phyloP scores from a whole-genome alignment of 2,888 invertebrate genomes.

The Cantharis flavilabris region DNA sequence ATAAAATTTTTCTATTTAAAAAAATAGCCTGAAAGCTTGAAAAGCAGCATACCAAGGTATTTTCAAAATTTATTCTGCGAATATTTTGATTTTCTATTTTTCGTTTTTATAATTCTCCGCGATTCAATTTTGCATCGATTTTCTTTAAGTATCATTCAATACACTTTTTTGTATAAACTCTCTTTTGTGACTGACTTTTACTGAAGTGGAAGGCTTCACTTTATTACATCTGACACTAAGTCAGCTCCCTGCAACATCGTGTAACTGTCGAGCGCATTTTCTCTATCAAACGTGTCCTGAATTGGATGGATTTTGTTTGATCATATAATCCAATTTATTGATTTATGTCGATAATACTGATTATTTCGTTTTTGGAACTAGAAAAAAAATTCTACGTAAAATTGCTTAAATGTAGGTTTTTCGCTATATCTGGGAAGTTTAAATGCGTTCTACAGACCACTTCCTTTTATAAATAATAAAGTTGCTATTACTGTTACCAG shows the following conservation, averaged over 20 bases:
- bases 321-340: conserved; percentile 28
- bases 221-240: conserved; percentile 42
- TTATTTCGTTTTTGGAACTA: background rate
- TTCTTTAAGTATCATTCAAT: conserved; percentile 23
- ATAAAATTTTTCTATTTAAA: background rate
- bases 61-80: background rate
- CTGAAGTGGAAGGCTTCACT: conserved; percentile 40
- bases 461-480: background rate
- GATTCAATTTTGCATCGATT: conserved; percentile 10
- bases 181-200: conserved; percentile 21
- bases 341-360: conserved; percentile 24
- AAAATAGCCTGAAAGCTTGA: background rate
- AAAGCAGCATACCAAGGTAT: background rate
- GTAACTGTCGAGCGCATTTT: conserved; percentile 36
- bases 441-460: background rate
- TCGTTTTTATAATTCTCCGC: background rate
- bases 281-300: conserved; percentile 33
- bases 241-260: conserved; percentile 33
- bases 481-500: background rate
- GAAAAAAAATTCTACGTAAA: background rate
- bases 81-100: background rate
- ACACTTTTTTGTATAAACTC: conserved; percentile 15
- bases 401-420: background rate
- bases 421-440: background rate
- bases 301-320: conserved; percentile 28